Evolutionary conservation across 2,797 vertebrate species (phyloP).

Genomic region (Liasis olivaceus): DNA sequence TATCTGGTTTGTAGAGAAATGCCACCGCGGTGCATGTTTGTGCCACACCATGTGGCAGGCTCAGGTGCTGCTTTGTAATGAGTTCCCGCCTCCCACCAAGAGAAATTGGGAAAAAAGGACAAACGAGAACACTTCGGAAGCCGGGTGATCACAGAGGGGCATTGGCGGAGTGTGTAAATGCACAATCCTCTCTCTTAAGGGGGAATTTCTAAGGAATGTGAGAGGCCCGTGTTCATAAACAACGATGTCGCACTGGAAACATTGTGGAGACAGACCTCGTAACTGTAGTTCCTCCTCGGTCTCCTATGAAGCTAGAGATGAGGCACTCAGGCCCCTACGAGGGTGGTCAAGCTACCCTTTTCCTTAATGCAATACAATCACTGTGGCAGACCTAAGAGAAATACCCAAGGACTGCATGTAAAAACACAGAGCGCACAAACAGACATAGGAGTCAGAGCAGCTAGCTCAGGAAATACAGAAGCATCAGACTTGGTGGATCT

Average conservation of each 20-base stretch:
- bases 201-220: background rate
- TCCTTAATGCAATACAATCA: background rate
- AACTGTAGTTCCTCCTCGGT: conserved; percentile 1
- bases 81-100: background rate
- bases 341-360: no score
- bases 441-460: background rate
- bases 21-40: background rate
- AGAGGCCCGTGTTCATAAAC: conserved; percentile 11
- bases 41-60: conserved; percentile 12
- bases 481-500: background rate
- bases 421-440: conserved; percentile 6
- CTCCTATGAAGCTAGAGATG: background rate
- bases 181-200: background rate
- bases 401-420: background rate
- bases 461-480: background rate
- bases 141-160: background rate
- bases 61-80: conserved; percentile 40
- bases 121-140: background rate
- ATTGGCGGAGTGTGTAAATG: background rate
- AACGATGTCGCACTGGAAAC: conserved; percentile 23
- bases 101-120: background rate
- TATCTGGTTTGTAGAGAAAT: conserved; percentile 4
- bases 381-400: background rate
- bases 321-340: background rate
- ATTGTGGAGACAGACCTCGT: background rate